Percentiles rank a stretch among this genome's conserved stretches.
These are phyloP conservation scores for Chymomyza fuscimana DNA, from an alignment of 2,888 invertebrate genomes.

Conservation along the genomic window DNA sequence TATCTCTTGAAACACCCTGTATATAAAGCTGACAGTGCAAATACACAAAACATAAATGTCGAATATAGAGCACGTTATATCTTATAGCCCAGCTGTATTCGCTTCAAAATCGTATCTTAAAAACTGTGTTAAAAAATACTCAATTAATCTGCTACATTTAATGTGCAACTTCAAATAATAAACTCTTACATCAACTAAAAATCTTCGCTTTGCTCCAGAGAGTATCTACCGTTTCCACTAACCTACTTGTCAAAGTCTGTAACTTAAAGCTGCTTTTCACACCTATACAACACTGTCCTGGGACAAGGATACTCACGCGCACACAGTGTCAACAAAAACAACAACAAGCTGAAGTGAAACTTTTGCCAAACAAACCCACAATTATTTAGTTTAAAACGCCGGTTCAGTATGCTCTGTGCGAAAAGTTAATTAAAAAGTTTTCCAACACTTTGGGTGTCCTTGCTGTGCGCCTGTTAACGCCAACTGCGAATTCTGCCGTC, in stretches of 20 bases:
- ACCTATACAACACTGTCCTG: constrained; percentile 36
- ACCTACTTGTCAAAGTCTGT: not conserved
- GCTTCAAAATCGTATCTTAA: too few relatives aligned
- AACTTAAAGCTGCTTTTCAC: constrained; percentile 36
- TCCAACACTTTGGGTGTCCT: constrained; percentile 17
- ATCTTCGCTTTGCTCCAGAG: too few relatives aligned
- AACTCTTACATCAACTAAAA: not conserved
- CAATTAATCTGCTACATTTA: not conserved
- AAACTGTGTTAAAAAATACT: too few relatives aligned
- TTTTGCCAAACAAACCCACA: constrained; percentile 45
- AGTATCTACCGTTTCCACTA: not conserved
- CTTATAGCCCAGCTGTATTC: too few relatives aligned
- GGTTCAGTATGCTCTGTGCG: constrained; percentile 24
- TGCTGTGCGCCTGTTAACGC: constrained; percentile 68
- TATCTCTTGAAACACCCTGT: too few relatives aligned
- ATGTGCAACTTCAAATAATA: not conserved
- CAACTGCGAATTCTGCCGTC: constrained; percentile 54
- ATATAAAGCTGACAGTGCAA: too few relatives aligned
- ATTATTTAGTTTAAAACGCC: constrained; percentile 36
- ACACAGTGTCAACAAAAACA: constrained; percentile 5
- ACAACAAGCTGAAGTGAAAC: constrained; percentile 35
- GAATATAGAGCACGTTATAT: too few relatives aligned
- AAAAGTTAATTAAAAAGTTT: constrained; percentile 73
- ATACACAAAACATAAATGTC: too few relatives aligned
- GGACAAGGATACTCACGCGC: constrained; percentile 60